Conservation (phyloP, 1,140 invertebrate species). For the Drosophila pseudoananassae region DNA sequence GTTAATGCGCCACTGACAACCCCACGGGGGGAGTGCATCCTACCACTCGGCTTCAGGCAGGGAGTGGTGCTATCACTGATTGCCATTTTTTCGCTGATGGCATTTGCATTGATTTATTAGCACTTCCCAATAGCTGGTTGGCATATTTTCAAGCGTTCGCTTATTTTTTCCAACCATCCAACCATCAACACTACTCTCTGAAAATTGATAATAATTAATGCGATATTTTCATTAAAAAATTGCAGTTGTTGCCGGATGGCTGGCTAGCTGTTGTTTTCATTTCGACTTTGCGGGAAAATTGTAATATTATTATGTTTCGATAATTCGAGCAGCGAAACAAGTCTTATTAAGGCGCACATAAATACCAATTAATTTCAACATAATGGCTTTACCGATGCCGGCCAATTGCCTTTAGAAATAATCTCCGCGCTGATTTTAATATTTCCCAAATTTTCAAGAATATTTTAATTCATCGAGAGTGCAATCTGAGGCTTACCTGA, state of each 20-base stretch:
- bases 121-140: slow-evolving; percentile 42
- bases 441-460: background rate
- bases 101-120: slow-evolving; percentile 69
- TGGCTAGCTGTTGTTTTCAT: slow-evolving; percentile 25
- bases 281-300: slow-evolving; percentile 20
- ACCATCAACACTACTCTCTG: slow-evolving; percentile 8
- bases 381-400: background rate
- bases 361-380: slow-evolving; percentile 43
- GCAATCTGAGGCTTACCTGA: slow-evolving; percentile 39
- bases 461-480: background rate
- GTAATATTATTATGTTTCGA: slow-evolving; percentile 60
- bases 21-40: background rate
- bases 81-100: slow-evolving; percentile 20
- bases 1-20: slow-evolving; percentile 34
- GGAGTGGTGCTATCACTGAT: slow-evolving; percentile 31
- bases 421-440: background rate
- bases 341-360: slow-evolving; percentile 62
- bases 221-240: slow-evolving; percentile 54
- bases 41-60: background rate
- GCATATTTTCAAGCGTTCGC: slow-evolving; percentile 32
- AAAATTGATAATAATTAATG: slow-evolving; percentile 50
- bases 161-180: background rate
- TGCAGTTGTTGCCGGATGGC: slow-evolving; percentile 7
- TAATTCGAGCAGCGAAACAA: slow-evolving; percentile 52
- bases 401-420: slow-evolving; percentile 1